Evolutionary conservation across 2,797 vertebrate species (phyloP).

Genomic region (Sebastes itinus): DNA sequence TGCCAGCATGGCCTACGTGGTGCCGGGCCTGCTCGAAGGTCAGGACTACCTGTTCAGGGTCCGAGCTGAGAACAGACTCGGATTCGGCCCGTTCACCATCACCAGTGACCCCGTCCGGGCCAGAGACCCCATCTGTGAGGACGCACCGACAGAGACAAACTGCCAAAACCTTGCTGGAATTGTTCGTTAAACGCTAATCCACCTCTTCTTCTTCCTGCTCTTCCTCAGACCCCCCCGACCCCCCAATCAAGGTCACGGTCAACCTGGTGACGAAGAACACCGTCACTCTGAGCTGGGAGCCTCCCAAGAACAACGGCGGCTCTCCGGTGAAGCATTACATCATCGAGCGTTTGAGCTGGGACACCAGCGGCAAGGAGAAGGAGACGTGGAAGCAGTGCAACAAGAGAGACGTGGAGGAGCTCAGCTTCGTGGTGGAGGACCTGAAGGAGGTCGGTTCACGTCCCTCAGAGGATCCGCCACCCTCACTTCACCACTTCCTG

Average conservation of each 20-base stretch:
- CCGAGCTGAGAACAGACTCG: conserved; percentile 94
- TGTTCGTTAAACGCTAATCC: neutral
- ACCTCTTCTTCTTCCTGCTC: neutral
- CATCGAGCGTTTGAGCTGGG: conserved; percentile 95
- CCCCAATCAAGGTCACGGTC: conserved; percentile 93
- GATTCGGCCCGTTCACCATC: conserved; percentile 89
- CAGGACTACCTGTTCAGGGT: conserved; percentile 97
- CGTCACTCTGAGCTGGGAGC: conserved; percentile 91
- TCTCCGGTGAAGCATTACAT: conserved; percentile 96
- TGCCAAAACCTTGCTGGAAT: neutral
- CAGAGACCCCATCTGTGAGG: conserved; percentile 96
- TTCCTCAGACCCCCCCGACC: conserved; percentile 91
- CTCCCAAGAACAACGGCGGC: conserved; percentile 96
- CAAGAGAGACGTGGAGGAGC: conserved; percentile 95
- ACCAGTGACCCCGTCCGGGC: conserved; percentile 91
- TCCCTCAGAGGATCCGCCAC: too few relatives aligned
- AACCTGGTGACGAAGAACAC: conserved; percentile 94
- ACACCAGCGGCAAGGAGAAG: conserved; percentile 93
- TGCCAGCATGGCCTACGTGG: conserved; percentile 91
- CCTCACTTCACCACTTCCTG: too few relatives aligned
- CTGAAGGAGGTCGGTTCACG: conserved; percentile 83
- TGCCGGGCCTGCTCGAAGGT: conserved; percentile 92
- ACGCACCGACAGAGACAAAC: neutral
- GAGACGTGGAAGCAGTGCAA: conserved; percentile 98
- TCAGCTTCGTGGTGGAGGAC: conserved; percentile 94